Percentiles rank a stretch among this genome's conserved stretches.
Conservation (phyloP, 2,113 vertebrate species). For the Cottus gobio region DNA sequence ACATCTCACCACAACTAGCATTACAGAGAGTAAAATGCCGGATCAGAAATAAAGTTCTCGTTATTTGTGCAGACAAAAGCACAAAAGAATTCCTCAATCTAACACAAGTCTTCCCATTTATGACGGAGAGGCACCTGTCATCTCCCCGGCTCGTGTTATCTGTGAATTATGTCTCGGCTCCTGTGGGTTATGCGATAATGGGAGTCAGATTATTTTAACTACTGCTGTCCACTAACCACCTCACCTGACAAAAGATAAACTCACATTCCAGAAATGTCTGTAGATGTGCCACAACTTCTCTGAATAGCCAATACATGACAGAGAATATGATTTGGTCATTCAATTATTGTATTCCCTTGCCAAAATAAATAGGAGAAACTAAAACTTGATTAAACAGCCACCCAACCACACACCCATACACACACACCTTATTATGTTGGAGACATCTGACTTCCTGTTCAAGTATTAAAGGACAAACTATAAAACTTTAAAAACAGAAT, state of each 20-base stretch:
- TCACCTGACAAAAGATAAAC: conserved; percentile 43
- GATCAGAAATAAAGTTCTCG: conserved; percentile 27
- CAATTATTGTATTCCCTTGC: neutral
- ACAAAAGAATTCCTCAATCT: conserved; percentile 60
- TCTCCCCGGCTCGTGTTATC: conserved; percentile 44
- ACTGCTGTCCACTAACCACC: conserved; percentile 35
- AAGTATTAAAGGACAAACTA: neutral
- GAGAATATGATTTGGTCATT: neutral
- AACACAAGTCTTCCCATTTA: conserved; percentile 54
- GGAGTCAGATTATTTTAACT: conserved; percentile 65
- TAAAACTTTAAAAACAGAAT: neutral
- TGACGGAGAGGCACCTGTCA: conserved; percentile 55
- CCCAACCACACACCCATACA: neutral
- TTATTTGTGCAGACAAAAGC: conserved; percentile 46
- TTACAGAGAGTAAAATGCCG: conserved; percentile 33
- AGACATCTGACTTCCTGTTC: neutral
- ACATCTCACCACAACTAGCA: conserved; percentile 41
- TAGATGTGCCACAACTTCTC: conserved; percentile 26
- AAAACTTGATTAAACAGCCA: neutral
- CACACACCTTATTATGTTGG: neutral
- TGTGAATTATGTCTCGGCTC: conserved; percentile 64
- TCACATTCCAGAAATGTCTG: conserved; percentile 61
- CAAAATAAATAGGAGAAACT: neutral
- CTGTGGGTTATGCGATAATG: conserved; percentile 61
- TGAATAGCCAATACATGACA: conserved; percentile 13